These are phyloP conservation scores for Bombus confusus DNA, from an alignment of 1,140 invertebrate species.

Conservation along the genomic window DNA sequence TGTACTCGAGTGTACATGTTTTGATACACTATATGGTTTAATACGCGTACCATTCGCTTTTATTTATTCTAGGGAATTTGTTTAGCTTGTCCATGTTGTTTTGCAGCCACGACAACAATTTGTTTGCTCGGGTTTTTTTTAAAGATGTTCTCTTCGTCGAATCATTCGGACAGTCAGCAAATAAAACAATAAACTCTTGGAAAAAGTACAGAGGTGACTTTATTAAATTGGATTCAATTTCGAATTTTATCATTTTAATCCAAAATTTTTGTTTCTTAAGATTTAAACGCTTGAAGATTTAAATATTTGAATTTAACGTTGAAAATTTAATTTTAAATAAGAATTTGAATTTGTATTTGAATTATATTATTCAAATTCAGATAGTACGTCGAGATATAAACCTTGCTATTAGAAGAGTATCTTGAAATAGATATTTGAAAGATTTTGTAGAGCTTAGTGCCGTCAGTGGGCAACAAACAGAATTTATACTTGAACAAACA, in stretches of 20 bases:
- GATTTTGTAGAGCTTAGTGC: constrained; percentile 10
- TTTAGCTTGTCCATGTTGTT: background rate
- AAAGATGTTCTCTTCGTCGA: too few relatives aligned
- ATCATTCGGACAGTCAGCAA: background rate
- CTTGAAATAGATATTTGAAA: background rate
- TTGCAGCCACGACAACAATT: too few relatives aligned
- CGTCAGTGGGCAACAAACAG: background rate
- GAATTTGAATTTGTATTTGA: too few relatives aligned
- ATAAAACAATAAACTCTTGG: too few relatives aligned
- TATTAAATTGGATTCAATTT: background rate
- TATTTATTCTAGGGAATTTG: background rate
- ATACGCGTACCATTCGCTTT: background rate
- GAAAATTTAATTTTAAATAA: too few relatives aligned
- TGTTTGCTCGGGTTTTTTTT: background rate
- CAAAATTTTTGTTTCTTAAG: too few relatives aligned
- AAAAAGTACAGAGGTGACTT: background rate
- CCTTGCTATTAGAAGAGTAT: background rate
- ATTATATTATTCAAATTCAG: background rate
- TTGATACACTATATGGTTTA: too few relatives aligned
- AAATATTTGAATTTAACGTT: too few relatives aligned
- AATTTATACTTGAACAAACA: background rate
- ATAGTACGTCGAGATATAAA: background rate
- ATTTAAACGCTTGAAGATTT: too few relatives aligned
- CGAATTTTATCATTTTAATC: background rate
- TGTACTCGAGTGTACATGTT: background rate